Evolutionary conservation across 2,797 vertebrate genomes (phyloP).

Genomic region (Hydrophis major): DNA sequence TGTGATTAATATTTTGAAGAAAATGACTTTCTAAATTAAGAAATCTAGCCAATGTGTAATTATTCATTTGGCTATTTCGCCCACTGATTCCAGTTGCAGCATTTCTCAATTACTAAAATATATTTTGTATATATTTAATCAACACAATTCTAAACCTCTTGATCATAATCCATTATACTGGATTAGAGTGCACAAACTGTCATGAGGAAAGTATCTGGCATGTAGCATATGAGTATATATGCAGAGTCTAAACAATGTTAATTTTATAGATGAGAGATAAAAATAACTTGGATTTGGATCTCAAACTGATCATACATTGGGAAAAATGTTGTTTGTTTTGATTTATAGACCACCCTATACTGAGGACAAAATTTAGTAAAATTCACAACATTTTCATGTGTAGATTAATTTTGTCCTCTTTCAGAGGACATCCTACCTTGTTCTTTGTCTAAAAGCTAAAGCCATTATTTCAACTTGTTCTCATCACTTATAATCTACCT

Average conservation of each 20-base stretch:
- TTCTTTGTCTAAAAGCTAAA: not conserved
- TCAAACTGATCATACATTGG: not conserved
- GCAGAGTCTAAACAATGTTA: not conserved
- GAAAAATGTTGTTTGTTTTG: not conserved
- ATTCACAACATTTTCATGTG: not conserved
- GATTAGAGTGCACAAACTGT: not conserved
- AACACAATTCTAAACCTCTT: constrained; percentile 36
- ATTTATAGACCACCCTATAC: not conserved
- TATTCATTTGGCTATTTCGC: constrained; percentile 45
- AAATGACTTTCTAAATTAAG: constrained; percentile 57
- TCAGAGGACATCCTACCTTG: not conserved
- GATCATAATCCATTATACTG: not conserved
- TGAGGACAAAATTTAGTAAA: not conserved
- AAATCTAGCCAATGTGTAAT: constrained; percentile 52
- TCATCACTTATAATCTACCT: not conserved
- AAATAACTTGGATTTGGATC: not conserved
- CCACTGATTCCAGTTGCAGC: constrained; percentile 45
- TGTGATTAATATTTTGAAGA: constrained; percentile 46
- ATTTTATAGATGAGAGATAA: not conserved
- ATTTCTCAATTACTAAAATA: constrained; percentile 34
- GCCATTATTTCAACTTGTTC: not conserved
- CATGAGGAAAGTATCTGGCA: not conserved
- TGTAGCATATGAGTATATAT: not conserved
- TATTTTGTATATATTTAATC: constrained; percentile 41
- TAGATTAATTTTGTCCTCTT: not conserved